phyloP scores from a whole-genome alignment of 2,113 vertebrate genomes.

The Hystrix cristata region DNA sequence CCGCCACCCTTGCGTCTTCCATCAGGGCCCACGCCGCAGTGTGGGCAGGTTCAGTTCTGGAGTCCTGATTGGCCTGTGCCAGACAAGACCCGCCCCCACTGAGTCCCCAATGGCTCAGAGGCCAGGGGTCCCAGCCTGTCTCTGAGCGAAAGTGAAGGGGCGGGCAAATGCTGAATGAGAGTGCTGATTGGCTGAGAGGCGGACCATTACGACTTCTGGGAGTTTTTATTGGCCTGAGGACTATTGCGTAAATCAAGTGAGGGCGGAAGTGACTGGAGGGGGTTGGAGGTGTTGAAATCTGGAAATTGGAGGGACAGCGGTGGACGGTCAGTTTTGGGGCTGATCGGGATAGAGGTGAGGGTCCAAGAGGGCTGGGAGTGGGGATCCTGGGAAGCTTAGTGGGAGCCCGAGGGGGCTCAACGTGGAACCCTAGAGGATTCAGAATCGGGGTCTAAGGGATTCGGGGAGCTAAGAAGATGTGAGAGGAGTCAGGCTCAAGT shows the following conservation, averaged over 20 bases:
- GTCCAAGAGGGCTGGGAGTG: neutral
- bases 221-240: conserved; percentile 45
- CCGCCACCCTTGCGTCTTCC: fast-evolving
- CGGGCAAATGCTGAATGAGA: neutral
- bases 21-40: fast-evolving
- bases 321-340: conserved; percentile 62
- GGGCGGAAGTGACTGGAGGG: conserved; percentile 63
- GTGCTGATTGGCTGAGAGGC: conserved; percentile 57
- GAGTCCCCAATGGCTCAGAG: conserved; percentile 8
- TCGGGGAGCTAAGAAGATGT: neutral
- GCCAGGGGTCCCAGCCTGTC: conserved; percentile 20
- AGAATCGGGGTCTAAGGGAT: neutral
- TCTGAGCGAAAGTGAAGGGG: neutral
- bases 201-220: neutral
- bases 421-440: neutral
- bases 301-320: conserved; percentile 15
- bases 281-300: conserved; percentile 1
- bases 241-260: neutral
- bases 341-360: neutral
- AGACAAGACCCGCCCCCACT: neutral
- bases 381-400: neutral
- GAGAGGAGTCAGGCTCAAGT: neutral
- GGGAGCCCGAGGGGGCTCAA: neutral
- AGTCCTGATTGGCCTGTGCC: conserved; percentile 25
- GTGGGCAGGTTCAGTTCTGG: neutral